Percentiles rank a stretch among this genome's conserved stretches.
Evolutionary conservation across 2,888 invertebrate species (phyloP).

Genomic region (Scaptomyza parva): DNA sequence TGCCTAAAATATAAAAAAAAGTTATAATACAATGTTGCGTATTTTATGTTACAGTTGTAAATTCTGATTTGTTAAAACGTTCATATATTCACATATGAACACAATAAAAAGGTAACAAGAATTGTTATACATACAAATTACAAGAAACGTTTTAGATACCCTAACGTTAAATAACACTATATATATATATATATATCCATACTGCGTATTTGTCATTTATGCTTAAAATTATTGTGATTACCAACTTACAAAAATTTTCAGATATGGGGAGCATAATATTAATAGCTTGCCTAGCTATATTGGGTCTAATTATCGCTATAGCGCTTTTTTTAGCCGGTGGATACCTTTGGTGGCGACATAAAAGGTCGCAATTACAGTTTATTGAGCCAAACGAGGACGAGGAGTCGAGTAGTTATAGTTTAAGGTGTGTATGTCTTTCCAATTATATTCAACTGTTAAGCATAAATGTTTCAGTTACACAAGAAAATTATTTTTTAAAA

Average conservation of each 20-base stretch:
- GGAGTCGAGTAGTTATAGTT: conserved; percentile 84
- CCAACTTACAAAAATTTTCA: conserved; percentile 34
- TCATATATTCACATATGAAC: conserved; percentile 32
- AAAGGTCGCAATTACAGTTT: conserved; percentile 84
- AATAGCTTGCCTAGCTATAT: conserved; percentile 83
- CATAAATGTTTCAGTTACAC: no score
- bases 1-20: conserved; percentile 32
- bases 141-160: background rate
- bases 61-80: conserved; percentile 12
- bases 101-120: conserved; percentile 27
- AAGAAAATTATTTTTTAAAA: no score
- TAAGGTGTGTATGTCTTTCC: conserved; percentile 83
- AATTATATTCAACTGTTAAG: no score
- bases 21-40: conserved; percentile 21
- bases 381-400: conserved; percentile 85
- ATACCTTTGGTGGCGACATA: conserved; percentile 85
- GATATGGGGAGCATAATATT: conserved; percentile 84
- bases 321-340: conserved; percentile 84
- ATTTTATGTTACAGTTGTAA: conserved; percentile 22
- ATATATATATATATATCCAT: background rate
- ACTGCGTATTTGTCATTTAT: background rate
- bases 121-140: background rate
- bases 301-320: conserved; percentile 83
- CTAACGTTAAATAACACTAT: background rate
- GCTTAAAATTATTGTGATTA: background rate